Conservation (phyloP, 1,140 invertebrate genomes). For the Drosophila gunungcola region DNA sequence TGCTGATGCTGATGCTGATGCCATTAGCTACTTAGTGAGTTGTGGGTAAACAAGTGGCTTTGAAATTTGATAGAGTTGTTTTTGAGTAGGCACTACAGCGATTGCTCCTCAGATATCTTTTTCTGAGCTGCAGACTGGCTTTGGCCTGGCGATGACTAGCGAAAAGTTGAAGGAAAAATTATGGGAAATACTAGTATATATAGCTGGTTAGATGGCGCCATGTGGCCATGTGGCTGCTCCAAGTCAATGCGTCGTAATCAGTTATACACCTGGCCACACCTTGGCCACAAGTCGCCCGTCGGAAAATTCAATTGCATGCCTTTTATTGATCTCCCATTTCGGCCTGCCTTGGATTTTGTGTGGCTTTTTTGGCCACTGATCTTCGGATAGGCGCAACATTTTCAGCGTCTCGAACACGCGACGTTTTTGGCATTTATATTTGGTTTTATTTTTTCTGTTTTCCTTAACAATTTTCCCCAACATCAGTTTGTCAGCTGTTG, state of each 20-base stretch:
- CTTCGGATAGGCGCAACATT: slow-evolving; percentile 68
- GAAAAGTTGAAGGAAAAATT: slow-evolving; percentile 15
- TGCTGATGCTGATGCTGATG: slow-evolving; percentile 28
- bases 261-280: slow-evolving; percentile 72
- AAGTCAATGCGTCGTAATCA: slow-evolving; percentile 61
- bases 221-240: slow-evolving; percentile 46
- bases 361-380: slow-evolving; percentile 36
- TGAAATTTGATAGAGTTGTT: slow-evolving; percentile 79
- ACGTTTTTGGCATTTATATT: slow-evolving; percentile 71
- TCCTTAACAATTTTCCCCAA: slow-evolving; percentile 52
- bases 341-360: slow-evolving; percentile 31
- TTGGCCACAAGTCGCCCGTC: slow-evolving; percentile 56
- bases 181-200: slow-evolving; percentile 7
- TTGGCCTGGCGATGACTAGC: slow-evolving; percentile 36
- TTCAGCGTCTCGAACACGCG: slow-evolving; percentile 63
- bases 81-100: slow-evolving; percentile 16
- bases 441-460: slow-evolving; percentile 11
- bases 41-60: slow-evolving; percentile 62
- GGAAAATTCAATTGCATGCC: slow-evolving; percentile 59
- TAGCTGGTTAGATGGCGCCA: slow-evolving; percentile 65
- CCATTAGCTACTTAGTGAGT: slow-evolving; percentile 63
- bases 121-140: slow-evolving; percentile 6
- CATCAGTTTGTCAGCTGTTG: slow-evolving; percentile 68
- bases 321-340: slow-evolving; percentile 61
- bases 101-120: slow-evolving; percentile 22